phyloP scores from a whole-genome alignment of 1,140 invertebrate species.

The Drosophila navojoa region DNA sequence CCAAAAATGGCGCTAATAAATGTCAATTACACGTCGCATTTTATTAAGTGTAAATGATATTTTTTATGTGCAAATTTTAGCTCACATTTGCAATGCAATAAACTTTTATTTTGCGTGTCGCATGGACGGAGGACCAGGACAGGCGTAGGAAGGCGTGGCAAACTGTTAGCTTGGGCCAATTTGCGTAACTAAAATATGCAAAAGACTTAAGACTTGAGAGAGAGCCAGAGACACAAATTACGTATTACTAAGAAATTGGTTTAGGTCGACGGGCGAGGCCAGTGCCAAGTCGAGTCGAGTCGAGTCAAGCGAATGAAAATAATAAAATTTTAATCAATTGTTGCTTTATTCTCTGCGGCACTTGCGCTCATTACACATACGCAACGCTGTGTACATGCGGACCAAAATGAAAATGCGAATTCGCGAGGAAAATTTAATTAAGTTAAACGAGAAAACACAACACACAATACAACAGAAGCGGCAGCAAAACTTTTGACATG shows the following conservation, averaged over 20 bases:
- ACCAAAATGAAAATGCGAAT: slow-evolving; percentile 53
- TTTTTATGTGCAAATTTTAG: slow-evolving; percentile 41
- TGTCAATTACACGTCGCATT: slow-evolving; percentile 54
- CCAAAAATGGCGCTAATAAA: slow-evolving; percentile 39
- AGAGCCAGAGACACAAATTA: slow-evolving; percentile 18
- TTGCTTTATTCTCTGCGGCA: slow-evolving; percentile 22
- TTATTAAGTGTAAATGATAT: slow-evolving; percentile 57
- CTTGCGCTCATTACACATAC: slow-evolving; percentile 51
- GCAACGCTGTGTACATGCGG: slow-evolving; percentile 27
- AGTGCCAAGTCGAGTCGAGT: too few relatives aligned
- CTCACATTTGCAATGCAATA: slow-evolving; percentile 47
- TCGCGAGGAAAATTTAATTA: slow-evolving; percentile 75
- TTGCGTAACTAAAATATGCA: slow-evolving; percentile 63
- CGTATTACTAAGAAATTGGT: slow-evolving; percentile 38
- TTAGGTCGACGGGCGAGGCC: neutral
- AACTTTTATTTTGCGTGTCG: slow-evolving; percentile 24
- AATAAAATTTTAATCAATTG: slow-evolving; percentile 77
- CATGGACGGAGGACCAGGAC: neutral
- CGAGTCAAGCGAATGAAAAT: slow-evolving; percentile 41
- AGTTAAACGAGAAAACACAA: slow-evolving; percentile 68
- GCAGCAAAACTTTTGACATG: slow-evolving; percentile 62
- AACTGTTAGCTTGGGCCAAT: slow-evolving; percentile 23
- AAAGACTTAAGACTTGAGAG: slow-evolving; percentile 12
- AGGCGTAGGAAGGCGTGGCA: neutral
- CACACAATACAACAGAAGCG: slow-evolving; percentile 16